Evolutionary conservation across 2,888 invertebrate species (phyloP), one percentile per base, ranked within the genome.

Genomic region (Oegoconia quadripuncta): DNA sequence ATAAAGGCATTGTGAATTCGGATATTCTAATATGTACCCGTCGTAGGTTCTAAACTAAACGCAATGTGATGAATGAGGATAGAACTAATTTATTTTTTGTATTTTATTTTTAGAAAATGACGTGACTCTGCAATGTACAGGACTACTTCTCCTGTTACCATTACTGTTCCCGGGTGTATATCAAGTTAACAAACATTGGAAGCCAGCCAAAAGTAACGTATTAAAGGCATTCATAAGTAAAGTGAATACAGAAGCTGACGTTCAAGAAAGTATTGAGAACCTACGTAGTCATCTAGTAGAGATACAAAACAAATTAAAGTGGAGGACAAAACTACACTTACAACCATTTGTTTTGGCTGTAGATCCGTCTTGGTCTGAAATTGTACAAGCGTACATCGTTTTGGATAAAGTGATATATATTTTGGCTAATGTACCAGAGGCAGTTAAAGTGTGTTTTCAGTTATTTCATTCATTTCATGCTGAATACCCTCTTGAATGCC

Each of bases 401-500:
- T 7, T 23, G 4, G 23, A 23, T n/a, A 23, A 23, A 23, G 23
- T 23, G n/a, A 23, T 23, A 9, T 23, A 23, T n/a, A 6, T n/a
- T 3, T 23, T 23, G 3, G n/a, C 7, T 9, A 23, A 3, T n/a
- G 9, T 23, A 7, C 6, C n/a, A 9, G 23, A 23, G 9, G 23
- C 23, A 23, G 23, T 23, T 7, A 9, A 14, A 12, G 27, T 27
- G 11, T 27, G 27, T 27, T 31, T 31, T 9, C 31, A 31, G 11
- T 16, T 31, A 3, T 31, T 31, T 16, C 31, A 31, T 31, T 14
- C 31, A 16, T 31, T 31, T 8, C 31, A 31, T 20, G 31, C 17
- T 3, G 31, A 31, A 31, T 31, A 31, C 12, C 31, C 31, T 31
- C 31, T 31, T 16, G 31, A 31, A 31, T 31, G 17, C 15, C 31